A percentile compares a stretch with the other conserved stretches of the same genome.
These are phyloP conservation scores for Montipora foliosa DNA, from an alignment of 64 coral and sea anemone species.

Conservation along the genomic window DNA sequence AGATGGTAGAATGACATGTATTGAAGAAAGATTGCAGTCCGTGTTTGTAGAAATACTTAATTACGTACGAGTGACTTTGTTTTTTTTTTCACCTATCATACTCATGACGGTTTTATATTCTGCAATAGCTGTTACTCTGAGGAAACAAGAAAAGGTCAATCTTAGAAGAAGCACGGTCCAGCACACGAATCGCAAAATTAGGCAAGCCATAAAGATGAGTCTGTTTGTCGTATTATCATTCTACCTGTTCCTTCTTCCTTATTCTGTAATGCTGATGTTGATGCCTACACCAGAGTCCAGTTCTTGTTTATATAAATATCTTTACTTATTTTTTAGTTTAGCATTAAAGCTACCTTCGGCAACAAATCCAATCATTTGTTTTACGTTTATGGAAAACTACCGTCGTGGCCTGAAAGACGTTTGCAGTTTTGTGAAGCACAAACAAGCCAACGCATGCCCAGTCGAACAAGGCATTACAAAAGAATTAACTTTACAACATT, in stretches of 20 bases:
- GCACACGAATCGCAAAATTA: neutral
- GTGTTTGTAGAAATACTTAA: neutral
- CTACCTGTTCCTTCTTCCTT: neutral
- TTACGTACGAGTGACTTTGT: neutral
- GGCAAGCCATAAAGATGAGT: neutral
- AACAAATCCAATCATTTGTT: neutral
- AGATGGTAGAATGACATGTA: neutral
- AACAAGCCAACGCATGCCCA: too few relatives aligned
- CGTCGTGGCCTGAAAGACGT: too few relatives aligned
- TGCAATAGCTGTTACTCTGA: neutral
- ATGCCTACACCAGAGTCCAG: neutral
- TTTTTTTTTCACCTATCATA: neutral
- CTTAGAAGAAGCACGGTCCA: too few relatives aligned
- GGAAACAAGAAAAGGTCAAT: neutral
- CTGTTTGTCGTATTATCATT: neutral
- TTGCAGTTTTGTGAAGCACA: too few relatives aligned
- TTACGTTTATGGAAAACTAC: neutral
- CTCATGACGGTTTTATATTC: neutral
- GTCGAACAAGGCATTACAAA: too few relatives aligned
- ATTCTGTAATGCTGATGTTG: neutral
- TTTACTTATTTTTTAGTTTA: neutral
- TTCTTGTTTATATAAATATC: neutral
- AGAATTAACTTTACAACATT: too few relatives aligned
- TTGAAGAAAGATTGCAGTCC: neutral
- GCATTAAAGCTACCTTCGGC: neutral